Evolutionary conservation across 2,888 invertebrate genomes (phyloP).

Genomic region (Xestia ashworthii): DNA sequence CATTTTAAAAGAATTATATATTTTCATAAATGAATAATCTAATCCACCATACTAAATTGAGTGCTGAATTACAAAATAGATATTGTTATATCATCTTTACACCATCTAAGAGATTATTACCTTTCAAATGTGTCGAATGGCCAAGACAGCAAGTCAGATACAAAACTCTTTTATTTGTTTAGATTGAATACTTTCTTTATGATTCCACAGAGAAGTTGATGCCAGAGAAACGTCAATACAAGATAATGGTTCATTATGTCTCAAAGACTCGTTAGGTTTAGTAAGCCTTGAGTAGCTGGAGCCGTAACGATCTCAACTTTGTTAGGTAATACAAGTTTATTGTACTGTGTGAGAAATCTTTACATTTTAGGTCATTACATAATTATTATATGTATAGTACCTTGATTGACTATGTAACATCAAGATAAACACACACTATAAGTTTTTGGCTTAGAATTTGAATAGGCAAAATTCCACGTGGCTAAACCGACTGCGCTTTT

Average conservation of each 20-base stretch:
- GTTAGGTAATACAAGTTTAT: slow-evolving; percentile 15
- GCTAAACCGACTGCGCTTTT: too few species aligned
- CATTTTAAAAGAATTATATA: neutral
- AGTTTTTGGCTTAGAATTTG: neutral
- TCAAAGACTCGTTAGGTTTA: slow-evolving; percentile 21
- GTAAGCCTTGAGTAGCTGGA: slow-evolving; percentile 7
- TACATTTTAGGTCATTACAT: neutral
- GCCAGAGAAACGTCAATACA: slow-evolving; percentile 18
- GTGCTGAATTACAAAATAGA: neutral
- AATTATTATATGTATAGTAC: neutral
- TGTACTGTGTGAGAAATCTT: slow-evolving; percentile 5
- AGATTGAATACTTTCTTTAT: slow-evolving; percentile 1
- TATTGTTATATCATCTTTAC: neutral
- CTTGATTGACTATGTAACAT: slow-evolving; percentile 10
- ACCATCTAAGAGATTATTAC: neutral
- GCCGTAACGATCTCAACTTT: slow-evolving; percentile 37
- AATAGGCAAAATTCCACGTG: neutral
- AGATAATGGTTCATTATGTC: slow-evolving; percentile 46
- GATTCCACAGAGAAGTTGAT: slow-evolving; percentile 15
- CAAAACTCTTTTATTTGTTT: neutral
- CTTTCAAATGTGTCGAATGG: neutral
- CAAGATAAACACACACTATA: neutral
- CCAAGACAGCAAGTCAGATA: neutral
- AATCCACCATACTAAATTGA: neutral
- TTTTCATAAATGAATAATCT: neutral